Conservation (phyloP, 2,113 vertebrate species). For the Strix aluco region DNA sequence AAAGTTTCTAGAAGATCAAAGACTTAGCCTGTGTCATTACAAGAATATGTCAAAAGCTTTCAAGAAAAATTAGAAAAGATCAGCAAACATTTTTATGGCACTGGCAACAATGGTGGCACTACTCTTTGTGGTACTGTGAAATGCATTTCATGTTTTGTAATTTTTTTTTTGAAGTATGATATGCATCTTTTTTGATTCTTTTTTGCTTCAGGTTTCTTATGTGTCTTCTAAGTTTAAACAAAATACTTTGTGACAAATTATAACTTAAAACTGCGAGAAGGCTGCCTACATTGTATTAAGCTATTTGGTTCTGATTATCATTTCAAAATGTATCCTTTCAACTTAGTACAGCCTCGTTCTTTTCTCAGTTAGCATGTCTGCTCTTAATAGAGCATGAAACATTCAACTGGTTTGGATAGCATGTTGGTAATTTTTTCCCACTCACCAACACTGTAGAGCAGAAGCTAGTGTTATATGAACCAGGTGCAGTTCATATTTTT, state of each 20-base stretch:
- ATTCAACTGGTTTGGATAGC: neutral
- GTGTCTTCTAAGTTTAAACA: neutral
- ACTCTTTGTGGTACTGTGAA: neutral
- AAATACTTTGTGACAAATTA: neutral
- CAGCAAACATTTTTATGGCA: neutral
- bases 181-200: neutral
- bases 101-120: neutral
- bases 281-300: neutral
- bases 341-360: neutral
- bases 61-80: neutral
- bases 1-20: conserved; percentile 19
- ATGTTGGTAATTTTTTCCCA: neutral
- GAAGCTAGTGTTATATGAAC: neutral
- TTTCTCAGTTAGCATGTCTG: neutral
- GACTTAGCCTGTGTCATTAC: neutral
- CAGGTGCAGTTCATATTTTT: neutral
- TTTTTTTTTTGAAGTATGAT: neutral
- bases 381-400: neutral
- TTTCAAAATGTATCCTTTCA: neutral
- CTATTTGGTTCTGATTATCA: neutral
- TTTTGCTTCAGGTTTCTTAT: neutral
- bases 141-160: neutral
- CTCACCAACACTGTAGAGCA: neutral
- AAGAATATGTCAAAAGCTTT: neutral
- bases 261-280: neutral